Conservation (phyloP, 2,113 vertebrate species). For the Orientallactaga bullata region DNA sequence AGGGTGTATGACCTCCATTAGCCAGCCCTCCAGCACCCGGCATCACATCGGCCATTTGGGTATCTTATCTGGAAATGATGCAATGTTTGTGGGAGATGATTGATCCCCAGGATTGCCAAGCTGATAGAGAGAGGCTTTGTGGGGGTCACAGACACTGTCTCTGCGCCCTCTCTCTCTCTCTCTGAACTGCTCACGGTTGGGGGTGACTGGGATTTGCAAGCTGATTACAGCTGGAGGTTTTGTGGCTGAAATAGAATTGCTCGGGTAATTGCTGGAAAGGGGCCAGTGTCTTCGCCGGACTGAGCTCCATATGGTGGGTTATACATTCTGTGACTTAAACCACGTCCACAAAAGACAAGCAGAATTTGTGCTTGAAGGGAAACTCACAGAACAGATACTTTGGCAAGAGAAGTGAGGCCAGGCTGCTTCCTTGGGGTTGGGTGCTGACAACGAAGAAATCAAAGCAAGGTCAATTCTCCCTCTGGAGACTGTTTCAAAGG, state of each 20-base stretch:
- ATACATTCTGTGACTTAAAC: constrained; percentile 57
- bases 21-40: background rate
- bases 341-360: background rate
- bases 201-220: constrained; percentile 64
- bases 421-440: constrained; percentile 21
- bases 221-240: constrained; percentile 77
- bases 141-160: constrained; percentile 24
- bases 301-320: constrained; percentile 61
- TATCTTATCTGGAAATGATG: constrained; percentile 44
- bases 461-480: constrained; percentile 53
- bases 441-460: constrained; percentile 34
- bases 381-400: constrained; percentile 35
- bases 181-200: constrained; percentile 58
- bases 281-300: constrained; percentile 63
- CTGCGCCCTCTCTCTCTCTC: background rate
- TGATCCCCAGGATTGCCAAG: constrained; percentile 41
- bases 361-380: constrained; percentile 42
- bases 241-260: constrained; percentile 75
- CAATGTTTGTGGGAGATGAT: constrained; percentile 50
- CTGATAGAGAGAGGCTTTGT: constrained; percentile 35
- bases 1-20: constrained; percentile 11
- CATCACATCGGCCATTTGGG: constrained; percentile 11
- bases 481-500: constrained; percentile 69
- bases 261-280: constrained; percentile 78
- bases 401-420: background rate